Base-by-base conservation (phyloP, 2,888 invertebrate genomes). In the Xiphydria camelus region DNA sequence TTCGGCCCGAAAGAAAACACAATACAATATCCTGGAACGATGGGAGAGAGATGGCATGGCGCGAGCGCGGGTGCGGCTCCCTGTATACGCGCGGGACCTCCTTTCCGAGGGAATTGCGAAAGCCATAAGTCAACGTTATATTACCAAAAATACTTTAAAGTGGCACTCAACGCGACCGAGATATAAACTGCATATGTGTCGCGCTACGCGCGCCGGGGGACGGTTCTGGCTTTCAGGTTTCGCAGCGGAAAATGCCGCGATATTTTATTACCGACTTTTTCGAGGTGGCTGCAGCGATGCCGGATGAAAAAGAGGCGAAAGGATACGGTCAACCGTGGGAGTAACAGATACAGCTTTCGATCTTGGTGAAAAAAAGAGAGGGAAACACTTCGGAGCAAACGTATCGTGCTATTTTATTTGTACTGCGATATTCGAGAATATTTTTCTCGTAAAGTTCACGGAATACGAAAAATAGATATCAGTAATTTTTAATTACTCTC, bases 131-230 rank as follows among this genome's bases (percentile, higher is more conserved):
- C 73, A 74, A 61, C 65, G 64, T 66, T 68, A 62, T 73, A 73
- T 71, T 68, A 66, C 70, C 71, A 59, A 71, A 72, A 74, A 74
- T 74, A 72, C 67, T 73, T 72, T 73, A 73, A 72, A 74, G 69
- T 68, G 65, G 64, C 69, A 66, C 68, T 66, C 70, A 57, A 57
- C 53, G 18, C 10, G 41, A 25, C 21, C 18, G 14, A 14, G 10
- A 26, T 26, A 14, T 26, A 26, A 26, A 26, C 26, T 26, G 26
- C 26, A 14, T 26, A n/a, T 26, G 14, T 14, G 26, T 26, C 14
- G 10, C 26, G 15, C 14, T 26, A 23, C 15, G 25, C 7, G 25
- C n/a, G 25, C 23, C 10, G 10, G 14, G n/a, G 26, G 15, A 38
- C 38, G 36, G 14, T 20, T 7, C 19, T 31, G 29, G 18, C 39